These are phyloP conservation scores for Actinia tenebrosa DNA, from an alignment of 64 coral and sea anemone species.

Conservation along the genomic window DNA sequence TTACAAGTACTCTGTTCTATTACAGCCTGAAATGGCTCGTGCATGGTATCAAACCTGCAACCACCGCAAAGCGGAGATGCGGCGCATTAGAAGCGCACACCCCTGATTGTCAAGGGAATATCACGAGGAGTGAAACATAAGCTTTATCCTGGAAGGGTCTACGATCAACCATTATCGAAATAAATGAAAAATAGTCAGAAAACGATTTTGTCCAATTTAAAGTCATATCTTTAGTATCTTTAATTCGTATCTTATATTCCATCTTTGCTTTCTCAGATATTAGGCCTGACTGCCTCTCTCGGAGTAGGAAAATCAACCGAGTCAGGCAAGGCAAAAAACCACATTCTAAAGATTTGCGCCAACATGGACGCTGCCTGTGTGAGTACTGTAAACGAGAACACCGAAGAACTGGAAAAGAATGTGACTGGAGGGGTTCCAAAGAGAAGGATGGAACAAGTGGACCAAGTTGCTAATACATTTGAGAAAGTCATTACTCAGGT, in stretches of 20 bases:
- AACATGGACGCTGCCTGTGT: constrained; percentile 64
- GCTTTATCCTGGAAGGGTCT: no score
- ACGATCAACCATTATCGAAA: no score
- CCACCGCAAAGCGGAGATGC: no score
- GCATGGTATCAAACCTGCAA: no score
- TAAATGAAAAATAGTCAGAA: neutral
- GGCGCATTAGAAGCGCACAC: no score
- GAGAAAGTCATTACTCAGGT: constrained; percentile 15
- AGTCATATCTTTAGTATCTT: neutral
- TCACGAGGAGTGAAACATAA: no score
- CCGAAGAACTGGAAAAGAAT: constrained; percentile 29
- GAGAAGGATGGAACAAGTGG: neutral
- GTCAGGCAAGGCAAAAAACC: constrained; percentile 40
- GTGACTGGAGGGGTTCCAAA: constrained; percentile 47
- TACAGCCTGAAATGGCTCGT: no score
- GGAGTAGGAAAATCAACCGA: constrained; percentile 62
- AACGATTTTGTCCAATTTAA: neutral
- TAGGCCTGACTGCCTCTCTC: constrained; percentile 76
- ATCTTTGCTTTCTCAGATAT: constrained; percentile 16
- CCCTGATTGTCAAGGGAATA: no score
- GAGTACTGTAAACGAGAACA: constrained; percentile 48
- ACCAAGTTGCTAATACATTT: neutral
- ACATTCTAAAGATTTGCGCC: constrained; percentile 77
- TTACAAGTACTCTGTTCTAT: no score
- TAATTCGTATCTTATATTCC: no score